Base-by-base conservation (phyloP, 1,140 invertebrate genomes). In the Achroia grisella region DNA sequence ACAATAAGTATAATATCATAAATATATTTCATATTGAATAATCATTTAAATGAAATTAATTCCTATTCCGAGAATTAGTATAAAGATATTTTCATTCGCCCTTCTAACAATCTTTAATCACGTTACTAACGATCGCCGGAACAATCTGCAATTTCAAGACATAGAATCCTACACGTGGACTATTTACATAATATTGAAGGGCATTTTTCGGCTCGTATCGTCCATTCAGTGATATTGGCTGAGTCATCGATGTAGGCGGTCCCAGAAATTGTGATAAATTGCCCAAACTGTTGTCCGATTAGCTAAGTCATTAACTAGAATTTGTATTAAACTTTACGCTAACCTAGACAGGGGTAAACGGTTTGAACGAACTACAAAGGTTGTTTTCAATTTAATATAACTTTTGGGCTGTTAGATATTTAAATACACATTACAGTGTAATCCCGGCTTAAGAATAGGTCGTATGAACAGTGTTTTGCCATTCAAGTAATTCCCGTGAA, bases 191-290 rank as follows among this genome's bases (percentile, higher is more conserved):
- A 31, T 31, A 31, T 23, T 23, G 17, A 23, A 23, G 17, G 6
- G 17, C 17, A 23, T 23, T 23, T 23, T 23, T 23, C 17, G 17
- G 17, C 17, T 23, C 17, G 17, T 2, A 3, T 23, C 17, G 17
- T 37, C 17, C 23, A 33, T 28, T 23, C 10, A 41, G 29, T 8
- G 14, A 41, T 44, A 52, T 43, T n/a, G 34, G 63, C 47, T 27
- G 52, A 65, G 62, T 77, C 71, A 77, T 29, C 28, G 30, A 30
- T 12, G 41, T n/a, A 15, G 37, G 32, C 14, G 44, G 43, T 50
- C 33, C 43, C 44, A 40, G 45, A 56, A 62, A 70, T 63, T 71
- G 64, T 77, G 73, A 79, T 79, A 73, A 72, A 79, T 81, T 58
- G 62, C 57, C 53, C 52, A 10, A 58, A 41, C 48, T 30, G 41